Base-by-base conservation (phyloP, 2,888 invertebrate species). In the Dusona sp. region DNA sequence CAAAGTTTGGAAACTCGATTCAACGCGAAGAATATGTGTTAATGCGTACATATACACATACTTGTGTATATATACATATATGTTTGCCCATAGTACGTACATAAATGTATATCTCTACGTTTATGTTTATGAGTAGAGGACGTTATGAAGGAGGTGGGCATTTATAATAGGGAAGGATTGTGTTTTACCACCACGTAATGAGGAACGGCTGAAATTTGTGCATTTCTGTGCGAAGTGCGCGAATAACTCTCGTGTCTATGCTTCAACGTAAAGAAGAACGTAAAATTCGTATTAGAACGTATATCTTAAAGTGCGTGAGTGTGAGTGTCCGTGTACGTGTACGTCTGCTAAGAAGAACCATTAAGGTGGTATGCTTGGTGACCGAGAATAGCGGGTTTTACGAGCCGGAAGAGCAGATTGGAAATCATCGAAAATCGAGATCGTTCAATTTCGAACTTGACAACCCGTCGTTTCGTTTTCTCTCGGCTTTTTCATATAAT, bases 151-250 rank as follows among this genome's bases (percentile, higher is more conserved):
- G 36, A 68, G 57, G 13, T 38, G n/a, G 33, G 29, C 70, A 29
- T 70, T 48, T 48, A n/a, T 48, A n/a, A 51, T 48, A 48, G 48
- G 48, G 25, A 25, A 48, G 22, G 36, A 51, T 22, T 36, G 67
- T 82, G 81, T 57, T 42, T 33, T 33, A 81, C 9, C 33, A 25
- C 29, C 11, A 19, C 22, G 48, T 25, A 25, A 68, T 48, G 9
- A 68, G 70, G 16, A 48, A 42, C 13, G 3, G 22, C n/a, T 61
- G 42, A 65, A 72, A 65, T 72, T 48, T 33, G 77, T 83, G 73
- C 33, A 45, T 25, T 57, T 67, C 57, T 79, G 67, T 29, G 33
- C n/a, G 36, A 65, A 65, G 45, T 77, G 65, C 64, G 33, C 65
- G n/a, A 22, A 64, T 36, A 42, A 65, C 48, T 77, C 33, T 65